Evolutionary conservation across 2,888 invertebrate species (phyloP).

Genomic region (Ephialtes manifestator): DNA sequence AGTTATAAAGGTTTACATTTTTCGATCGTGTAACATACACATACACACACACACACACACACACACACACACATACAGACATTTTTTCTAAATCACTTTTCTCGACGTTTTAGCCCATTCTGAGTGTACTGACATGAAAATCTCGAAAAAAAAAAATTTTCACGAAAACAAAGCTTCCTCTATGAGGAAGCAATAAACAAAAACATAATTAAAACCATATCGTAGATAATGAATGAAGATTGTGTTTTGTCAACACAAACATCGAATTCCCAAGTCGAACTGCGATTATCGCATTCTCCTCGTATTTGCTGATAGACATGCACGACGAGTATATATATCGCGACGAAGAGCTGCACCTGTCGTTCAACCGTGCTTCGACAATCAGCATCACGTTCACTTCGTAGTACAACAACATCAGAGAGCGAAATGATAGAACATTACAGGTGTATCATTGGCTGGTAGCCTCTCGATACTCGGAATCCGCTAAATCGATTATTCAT

Average conservation of each 20-base stretch:
- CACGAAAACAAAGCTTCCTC: no score
- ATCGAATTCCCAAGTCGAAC: slow-evolving; percentile 61
- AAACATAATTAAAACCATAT: slow-evolving; percentile 2
- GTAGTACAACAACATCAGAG: not conserved
- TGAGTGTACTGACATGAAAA: no score
- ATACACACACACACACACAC: no score
- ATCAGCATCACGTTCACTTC: slow-evolving; percentile 12
- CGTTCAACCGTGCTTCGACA: slow-evolving; percentile 17
- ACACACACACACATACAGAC: no score
- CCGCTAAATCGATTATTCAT: slow-evolving; percentile 56
- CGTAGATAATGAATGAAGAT: slow-evolving; percentile 46
- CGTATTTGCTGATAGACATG: slow-evolving; percentile 36
- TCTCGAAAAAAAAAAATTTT: no score
- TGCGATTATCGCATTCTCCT: slow-evolving; percentile 60
- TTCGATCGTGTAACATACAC: no score
- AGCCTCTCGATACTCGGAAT: not conserved
- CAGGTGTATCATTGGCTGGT: not conserved
- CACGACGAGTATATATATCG: not conserved
- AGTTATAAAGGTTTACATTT: no score
- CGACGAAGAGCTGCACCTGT: slow-evolving; percentile 28
- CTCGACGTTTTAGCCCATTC: no score
- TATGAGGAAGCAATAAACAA: no score
- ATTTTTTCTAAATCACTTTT: no score
- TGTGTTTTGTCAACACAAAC: slow-evolving; percentile 50
- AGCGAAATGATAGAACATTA: not conserved